A percentile compares a stretch with the other conserved stretches of the same genome.
phyloP scores from a whole-genome alignment of 1,140 invertebrate genomes.

The Diorhabda elongata region DNA sequence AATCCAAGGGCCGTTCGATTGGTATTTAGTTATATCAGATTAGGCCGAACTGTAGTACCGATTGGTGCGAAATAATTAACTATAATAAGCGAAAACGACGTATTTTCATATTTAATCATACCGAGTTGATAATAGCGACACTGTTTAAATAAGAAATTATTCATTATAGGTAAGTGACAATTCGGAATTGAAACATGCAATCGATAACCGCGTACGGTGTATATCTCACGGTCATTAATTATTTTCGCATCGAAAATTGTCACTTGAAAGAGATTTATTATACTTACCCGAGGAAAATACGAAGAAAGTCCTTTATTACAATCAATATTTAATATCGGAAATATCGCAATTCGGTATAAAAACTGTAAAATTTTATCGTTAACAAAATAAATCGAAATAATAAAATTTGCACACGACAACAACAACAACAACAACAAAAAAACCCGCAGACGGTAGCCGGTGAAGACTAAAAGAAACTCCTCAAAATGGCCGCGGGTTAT shows the following conservation, averaged over 20 bases:
- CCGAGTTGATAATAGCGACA: no score
- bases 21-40: no score
- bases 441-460: slow-evolving; percentile 24
- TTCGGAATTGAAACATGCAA: not conserved
- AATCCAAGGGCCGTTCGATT: no score
- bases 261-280: slow-evolving; percentile 1
- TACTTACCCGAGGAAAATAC: no score
- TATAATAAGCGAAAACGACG: no score
- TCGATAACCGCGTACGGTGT: not conserved
- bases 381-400: slow-evolving; percentile 16
- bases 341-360: not conserved
- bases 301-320: no score
- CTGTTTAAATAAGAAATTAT: not conserved
- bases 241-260: not conserved
- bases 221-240: not conserved
- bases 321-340: not conserved
- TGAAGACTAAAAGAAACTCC: slow-evolving; percentile 16
- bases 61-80: no score
- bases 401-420: no score
- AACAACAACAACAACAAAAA: slow-evolving; percentile 17
- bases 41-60: no score
- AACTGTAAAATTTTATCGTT: not conserved
- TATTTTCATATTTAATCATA: no score
- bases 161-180: not conserved
- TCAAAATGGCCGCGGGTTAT: slow-evolving; percentile 15